These are phyloP conservation scores for Epiblema foenella DNA, from an alignment of 2,888 invertebrate genomes.

Conservation along the genomic window DNA sequence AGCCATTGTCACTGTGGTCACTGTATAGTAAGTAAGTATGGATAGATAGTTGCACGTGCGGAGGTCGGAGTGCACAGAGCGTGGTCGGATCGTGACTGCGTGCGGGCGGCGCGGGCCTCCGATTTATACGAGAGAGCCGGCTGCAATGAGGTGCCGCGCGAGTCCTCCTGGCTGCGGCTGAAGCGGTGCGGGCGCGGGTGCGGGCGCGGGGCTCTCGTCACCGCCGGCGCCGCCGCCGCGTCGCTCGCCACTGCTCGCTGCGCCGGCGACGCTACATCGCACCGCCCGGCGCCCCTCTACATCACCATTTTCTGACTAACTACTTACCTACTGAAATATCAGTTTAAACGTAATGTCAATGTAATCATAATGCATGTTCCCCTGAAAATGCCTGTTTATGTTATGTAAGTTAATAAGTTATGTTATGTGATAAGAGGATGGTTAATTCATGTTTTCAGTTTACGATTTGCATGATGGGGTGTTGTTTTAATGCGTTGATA, in stretches of 20 bases:
- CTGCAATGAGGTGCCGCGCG: slow-evolving; percentile 49
- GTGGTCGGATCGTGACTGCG: slow-evolving; percentile 77
- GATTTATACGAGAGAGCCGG: slow-evolving; percentile 70
- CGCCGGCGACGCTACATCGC: slow-evolving; percentile 49
- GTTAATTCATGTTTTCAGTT: neutral
- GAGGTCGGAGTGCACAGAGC: slow-evolving; percentile 69
- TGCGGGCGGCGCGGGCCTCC: slow-evolving; percentile 70
- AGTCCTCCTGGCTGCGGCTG: slow-evolving; percentile 52
- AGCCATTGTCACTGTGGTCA: slow-evolving; percentile 67
- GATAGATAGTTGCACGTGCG: slow-evolving; percentile 59
- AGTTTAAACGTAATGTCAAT: slow-evolving; percentile 56
- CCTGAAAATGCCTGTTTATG: slow-evolving; percentile 3
- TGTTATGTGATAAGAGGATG: slow-evolving; percentile 8
- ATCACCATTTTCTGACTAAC: slow-evolving; percentile 68
- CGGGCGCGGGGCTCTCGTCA: slow-evolving; percentile 49
- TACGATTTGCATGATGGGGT: neutral
- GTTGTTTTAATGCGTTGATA: neutral
- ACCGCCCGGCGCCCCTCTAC: slow-evolving; percentile 52
- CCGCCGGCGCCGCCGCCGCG: slow-evolving; percentile 57
- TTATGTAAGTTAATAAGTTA: no score
- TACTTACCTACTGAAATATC: slow-evolving; percentile 58
- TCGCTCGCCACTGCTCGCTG: slow-evolving; percentile 49
- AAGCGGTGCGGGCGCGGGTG: slow-evolving; percentile 55
- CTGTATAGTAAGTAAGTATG: slow-evolving; percentile 46
- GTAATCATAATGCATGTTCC: slow-evolving; percentile 38